Evolutionary conservation across 1,140 invertebrate species (phyloP).

Genomic region (Thaumatotibia leucotreta): DNA sequence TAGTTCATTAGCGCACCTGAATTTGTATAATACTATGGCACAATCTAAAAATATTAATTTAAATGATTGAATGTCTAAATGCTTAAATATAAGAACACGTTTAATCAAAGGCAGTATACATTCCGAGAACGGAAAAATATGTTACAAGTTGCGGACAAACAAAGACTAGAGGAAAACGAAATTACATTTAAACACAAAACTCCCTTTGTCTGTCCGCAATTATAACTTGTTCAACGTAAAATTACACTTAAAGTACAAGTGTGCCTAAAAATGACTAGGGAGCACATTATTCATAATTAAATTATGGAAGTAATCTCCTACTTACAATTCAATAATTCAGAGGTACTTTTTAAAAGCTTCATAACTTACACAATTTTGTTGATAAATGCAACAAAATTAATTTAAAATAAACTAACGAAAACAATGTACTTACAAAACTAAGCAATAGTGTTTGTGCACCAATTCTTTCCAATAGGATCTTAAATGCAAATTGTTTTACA

Average conservation of each 20-base stretch:
- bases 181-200: slow-evolving; percentile 9
- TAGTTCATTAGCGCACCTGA: background rate
- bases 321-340: slow-evolving; percentile 28
- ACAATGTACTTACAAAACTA: slow-evolving; percentile 19
- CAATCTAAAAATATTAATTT: background rate
- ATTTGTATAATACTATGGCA: background rate
- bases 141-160: background rate
- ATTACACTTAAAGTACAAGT: slow-evolving; percentile 36
- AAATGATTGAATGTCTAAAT: background rate
- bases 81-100: slow-evolving; percentile 1
- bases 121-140: background rate
- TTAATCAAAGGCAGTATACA: background rate
- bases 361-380: slow-evolving; percentile 15
- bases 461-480: slow-evolving; percentile 21
- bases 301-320: slow-evolving; percentile 33
- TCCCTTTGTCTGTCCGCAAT: slow-evolving; percentile 15
- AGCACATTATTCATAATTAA: slow-evolving; percentile 29
- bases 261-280: slow-evolving; percentile 35
- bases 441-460: slow-evolving; percentile 44
- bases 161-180: background rate
- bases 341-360: slow-evolving; percentile 13
- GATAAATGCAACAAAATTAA: slow-evolving; percentile 59
- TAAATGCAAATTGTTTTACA: slow-evolving; percentile 55
- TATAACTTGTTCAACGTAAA: slow-evolving; percentile 24
- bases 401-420: slow-evolving; percentile 27